phyloP scores from a whole-genome alignment of 2,113 vertebrate species.

The Dolichallabes microphthalmus region DNA sequence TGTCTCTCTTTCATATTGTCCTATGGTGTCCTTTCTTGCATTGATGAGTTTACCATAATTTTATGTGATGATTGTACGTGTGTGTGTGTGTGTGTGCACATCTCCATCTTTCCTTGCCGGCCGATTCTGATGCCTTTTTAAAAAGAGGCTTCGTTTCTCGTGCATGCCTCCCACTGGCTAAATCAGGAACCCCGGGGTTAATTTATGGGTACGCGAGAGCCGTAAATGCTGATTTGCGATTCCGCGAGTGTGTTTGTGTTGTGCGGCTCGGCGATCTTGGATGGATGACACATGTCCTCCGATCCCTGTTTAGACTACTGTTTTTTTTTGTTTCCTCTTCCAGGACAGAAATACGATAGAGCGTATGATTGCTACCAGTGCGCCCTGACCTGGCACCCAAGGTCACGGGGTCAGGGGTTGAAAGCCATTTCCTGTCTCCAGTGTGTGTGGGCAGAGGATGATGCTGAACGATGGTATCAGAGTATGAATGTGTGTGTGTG shows the following conservation, averaged over 20 bases:
- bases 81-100: slow-evolving; percentile 23
- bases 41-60: slow-evolving; percentile 18
- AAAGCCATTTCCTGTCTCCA: slow-evolving; percentile 71
- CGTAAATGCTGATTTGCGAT: slow-evolving; percentile 70
- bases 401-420: slow-evolving; percentile 66
- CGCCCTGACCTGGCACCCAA: slow-evolving; percentile 55
- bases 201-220: slow-evolving; percentile 71
- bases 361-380: slow-evolving; percentile 68
- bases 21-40: not conserved
- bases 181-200: slow-evolving; percentile 65
- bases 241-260: slow-evolving; percentile 72
- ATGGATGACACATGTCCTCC: slow-evolving; percentile 67
- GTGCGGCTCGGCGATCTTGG: slow-evolving; percentile 70
- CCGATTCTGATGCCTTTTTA: slow-evolving; percentile 74
- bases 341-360: slow-evolving; percentile 67
- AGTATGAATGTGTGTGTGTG: slow-evolving; percentile 49
- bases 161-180: slow-evolving; percentile 61
- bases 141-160: slow-evolving; percentile 65
- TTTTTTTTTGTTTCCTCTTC: slow-evolving; percentile 63
- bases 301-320: slow-evolving; percentile 71
- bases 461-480: slow-evolving; percentile 45
- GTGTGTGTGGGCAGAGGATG: slow-evolving; percentile 62
- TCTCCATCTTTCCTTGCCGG: slow-evolving; percentile 42
- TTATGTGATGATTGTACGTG: slow-evolving; percentile 8
- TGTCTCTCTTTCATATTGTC: not conserved